Evolutionary conservation across 2,113 vertebrate species (phyloP).

Genomic region (Triplophysa siluroides): DNA sequence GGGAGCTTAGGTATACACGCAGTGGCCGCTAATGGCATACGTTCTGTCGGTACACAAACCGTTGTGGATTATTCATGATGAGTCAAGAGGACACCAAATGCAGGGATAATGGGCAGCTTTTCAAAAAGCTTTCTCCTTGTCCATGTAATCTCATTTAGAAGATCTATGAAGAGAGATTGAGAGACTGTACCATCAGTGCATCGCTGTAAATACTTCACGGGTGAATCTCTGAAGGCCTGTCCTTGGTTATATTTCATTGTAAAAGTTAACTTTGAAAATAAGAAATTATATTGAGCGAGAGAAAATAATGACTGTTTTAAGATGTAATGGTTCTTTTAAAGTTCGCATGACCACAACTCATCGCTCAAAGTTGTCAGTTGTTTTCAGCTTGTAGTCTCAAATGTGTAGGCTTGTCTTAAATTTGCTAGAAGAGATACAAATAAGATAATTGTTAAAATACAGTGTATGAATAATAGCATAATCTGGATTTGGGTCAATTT

Average conservation of each 20-base stretch:
- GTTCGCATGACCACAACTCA: too few relatives aligned
- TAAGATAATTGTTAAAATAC: too few relatives aligned
- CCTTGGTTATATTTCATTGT: neutral
- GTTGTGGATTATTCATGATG: slow-evolving; percentile 30
- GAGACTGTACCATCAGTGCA: neutral
- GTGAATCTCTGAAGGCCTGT: neutral
- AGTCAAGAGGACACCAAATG: neutral
- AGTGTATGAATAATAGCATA: too few relatives aligned
- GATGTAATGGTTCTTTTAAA: too few relatives aligned
- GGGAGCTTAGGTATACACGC: slow-evolving; percentile 5
- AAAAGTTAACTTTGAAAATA: neutral
- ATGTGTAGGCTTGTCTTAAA: too few relatives aligned
- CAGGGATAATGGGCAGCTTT: slow-evolving; percentile 1
- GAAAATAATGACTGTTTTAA: too few relatives aligned
- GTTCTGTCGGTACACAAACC: neutral
- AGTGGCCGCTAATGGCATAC: slow-evolving; percentile 5
- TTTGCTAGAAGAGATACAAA: too few relatives aligned
- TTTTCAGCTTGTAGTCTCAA: too few relatives aligned
- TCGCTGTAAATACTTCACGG: neutral
- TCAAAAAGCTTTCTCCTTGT: slow-evolving; percentile 21
- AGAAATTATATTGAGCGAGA: too few relatives aligned
- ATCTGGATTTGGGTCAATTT: too few relatives aligned
- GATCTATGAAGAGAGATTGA: slow-evolving; percentile 4
- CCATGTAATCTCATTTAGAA: slow-evolving; percentile 10
- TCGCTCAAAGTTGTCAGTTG: too few relatives aligned